phyloP scores from a whole-genome alignment of 2,888 invertebrate genomes.

The Agrotis clavis region DNA sequence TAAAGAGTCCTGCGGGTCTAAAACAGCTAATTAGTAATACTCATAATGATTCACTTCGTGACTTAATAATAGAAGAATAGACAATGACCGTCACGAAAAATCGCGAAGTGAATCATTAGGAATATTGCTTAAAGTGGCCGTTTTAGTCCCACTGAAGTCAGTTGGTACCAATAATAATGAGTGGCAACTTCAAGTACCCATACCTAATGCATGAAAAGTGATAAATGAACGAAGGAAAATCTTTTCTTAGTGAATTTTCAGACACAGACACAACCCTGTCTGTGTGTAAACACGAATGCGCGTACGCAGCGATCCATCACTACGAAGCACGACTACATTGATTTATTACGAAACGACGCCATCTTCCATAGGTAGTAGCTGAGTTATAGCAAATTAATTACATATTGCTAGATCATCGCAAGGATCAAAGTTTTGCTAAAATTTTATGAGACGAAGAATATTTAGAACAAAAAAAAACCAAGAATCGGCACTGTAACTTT shows the following conservation, averaged over 20 bases:
- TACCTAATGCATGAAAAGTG: neutral
- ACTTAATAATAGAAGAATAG: no score
- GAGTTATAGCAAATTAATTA: conserved; percentile 75
- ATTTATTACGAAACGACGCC: conserved; percentile 73
- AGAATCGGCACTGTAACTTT: no score
- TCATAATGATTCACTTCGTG: no score
- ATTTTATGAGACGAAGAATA: conserved; percentile 1
- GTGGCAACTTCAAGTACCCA: no score
- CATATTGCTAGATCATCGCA: conserved; percentile 29
- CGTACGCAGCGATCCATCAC: conserved; percentile 76
- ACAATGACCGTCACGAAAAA: no score
- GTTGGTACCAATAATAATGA: no score
- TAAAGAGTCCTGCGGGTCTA: no score
- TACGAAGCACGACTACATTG: conserved; percentile 70
- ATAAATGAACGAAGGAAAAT: neutral
- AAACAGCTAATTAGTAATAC: no score
- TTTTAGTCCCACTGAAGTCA: no score
- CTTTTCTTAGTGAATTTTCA: neutral
- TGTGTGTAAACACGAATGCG: conserved; percentile 60
- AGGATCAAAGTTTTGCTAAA: conserved; percentile 31
- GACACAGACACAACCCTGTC: conserved; percentile 56
- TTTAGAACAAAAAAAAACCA: neutral
- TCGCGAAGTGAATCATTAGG: no score
- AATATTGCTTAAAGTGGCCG: no score
- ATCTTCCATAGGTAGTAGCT: conserved; percentile 68